Evolutionary conservation across 1,140 invertebrate species (phyloP).

Genomic region (Drosophila lacteicornis): DNA sequence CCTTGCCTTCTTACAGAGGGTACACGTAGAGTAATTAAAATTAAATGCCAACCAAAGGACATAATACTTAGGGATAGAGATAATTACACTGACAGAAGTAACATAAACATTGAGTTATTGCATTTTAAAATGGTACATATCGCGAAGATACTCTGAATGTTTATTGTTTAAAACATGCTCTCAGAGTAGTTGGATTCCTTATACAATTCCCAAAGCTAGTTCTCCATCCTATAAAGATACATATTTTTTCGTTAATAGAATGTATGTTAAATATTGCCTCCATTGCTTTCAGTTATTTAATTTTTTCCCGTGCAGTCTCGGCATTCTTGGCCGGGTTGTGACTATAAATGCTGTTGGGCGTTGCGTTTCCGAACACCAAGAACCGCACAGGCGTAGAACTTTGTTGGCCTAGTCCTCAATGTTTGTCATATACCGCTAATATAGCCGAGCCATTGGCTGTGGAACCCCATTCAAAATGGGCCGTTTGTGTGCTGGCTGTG

Average conservation of each 20-base stretch:
- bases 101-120: too few relatives aligned
- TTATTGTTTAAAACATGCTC: not conserved
- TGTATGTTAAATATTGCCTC: too few relatives aligned
- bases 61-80: conserved; percentile 42
- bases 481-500: conserved; percentile 2
- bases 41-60: conserved; percentile 57
- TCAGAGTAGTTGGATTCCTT: too few relatives aligned
- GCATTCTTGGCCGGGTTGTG: not conserved
- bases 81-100: conserved; percentile 11
- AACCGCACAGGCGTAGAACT: conserved; percentile 42
- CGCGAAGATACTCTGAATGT: too few relatives aligned
- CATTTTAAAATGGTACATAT: too few relatives aligned
- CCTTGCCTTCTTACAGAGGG: not conserved
- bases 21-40: conserved; percentile 67
- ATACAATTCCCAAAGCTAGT: too few relatives aligned
- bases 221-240: too few relatives aligned
- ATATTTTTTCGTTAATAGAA: too few relatives aligned
- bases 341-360: not conserved
- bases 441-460: conserved; percentile 58
- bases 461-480: conserved; percentile 52
- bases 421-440: conserved; percentile 79
- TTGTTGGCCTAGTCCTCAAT: conserved; percentile 54
- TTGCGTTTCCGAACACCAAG: conserved; percentile 16
- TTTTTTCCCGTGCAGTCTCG: conserved; percentile 18
- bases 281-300: not conserved